These are phyloP conservation scores for Caenorhabditis remanei DNA, from an alignment of 1,140 invertebrate species.

Conservation along the genomic window DNA sequence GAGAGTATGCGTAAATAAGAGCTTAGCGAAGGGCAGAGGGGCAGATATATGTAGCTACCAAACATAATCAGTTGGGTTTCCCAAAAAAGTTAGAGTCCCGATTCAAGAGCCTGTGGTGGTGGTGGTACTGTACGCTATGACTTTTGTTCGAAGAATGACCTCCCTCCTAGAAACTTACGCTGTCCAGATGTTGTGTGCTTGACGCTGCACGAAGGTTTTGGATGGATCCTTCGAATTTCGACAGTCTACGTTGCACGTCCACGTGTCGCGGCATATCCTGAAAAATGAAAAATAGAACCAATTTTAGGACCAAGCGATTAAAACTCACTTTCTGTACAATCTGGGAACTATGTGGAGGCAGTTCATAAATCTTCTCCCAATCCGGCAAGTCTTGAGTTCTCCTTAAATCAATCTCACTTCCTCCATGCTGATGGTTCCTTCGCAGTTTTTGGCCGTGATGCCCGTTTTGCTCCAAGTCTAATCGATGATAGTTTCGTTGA, in stretches of 20 bases:
- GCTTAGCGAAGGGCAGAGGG: neutral
- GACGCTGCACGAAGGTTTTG: constrained; percentile 51
- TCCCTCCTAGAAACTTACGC: neutral
- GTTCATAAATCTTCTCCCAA: constrained; percentile 75
- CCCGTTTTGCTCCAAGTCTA: constrained; percentile 57
- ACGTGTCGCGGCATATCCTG: constrained; percentile 69
- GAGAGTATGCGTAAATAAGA: constrained; percentile 36
- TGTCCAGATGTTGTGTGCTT: constrained; percentile 9
- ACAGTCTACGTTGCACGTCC: constrained; percentile 71
- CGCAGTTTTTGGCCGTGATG: constrained; percentile 12
- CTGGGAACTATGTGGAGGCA: constrained; percentile 74
- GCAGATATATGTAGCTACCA: neutral
- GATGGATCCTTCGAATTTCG: constrained; percentile 68
- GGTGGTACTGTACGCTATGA: neutral
- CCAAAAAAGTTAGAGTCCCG: no score
- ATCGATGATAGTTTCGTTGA: constrained; percentile 68
- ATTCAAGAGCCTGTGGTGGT: neutral
- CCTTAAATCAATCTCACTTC: constrained; percentile 41
- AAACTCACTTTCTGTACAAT: constrained; percentile 68
- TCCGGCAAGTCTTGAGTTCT: constrained; percentile 65
- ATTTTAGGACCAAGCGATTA: no score
- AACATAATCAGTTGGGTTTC: neutral
- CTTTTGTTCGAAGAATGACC: neutral
- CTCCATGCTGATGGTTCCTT: constrained; percentile 1
- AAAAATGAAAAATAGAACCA: neutral